Evolutionary conservation across 2,113 vertebrate genomes (phyloP).

Genomic region (Scolopax mira): DNA sequence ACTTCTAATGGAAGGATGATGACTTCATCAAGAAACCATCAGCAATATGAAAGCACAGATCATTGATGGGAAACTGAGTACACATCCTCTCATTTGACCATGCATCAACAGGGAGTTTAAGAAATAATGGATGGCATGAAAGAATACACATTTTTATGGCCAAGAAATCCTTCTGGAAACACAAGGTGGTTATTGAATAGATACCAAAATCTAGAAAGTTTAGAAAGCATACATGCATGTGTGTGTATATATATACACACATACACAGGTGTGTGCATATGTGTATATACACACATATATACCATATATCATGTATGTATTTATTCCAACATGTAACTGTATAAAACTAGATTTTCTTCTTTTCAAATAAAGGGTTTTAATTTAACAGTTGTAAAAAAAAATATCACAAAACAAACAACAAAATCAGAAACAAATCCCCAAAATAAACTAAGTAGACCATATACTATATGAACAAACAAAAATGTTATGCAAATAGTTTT

Average conservation of each 20-base stretch:
- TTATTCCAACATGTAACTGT: constrained; percentile 41
- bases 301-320: not conserved
- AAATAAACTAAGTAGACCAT: constrained; percentile 44
- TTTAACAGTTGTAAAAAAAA: constrained; percentile 58
- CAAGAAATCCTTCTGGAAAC: constrained; percentile 71
- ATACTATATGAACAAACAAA: constrained; percentile 58
- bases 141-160: constrained; percentile 41
- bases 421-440: not conserved
- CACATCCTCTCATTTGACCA: constrained; percentile 9
- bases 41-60: not conserved
- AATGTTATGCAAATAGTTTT: constrained; percentile 54
- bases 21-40: not conserved
- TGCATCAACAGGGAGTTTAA: constrained; percentile 51
- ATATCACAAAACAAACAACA: not conserved
- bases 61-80: constrained; percentile 43
- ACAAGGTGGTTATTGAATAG: constrained; percentile 49
- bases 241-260: not conserved
- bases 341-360: constrained; percentile 6
- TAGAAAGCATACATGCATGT: not conserved
- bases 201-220: constrained; percentile 22
- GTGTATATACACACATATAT: not conserved
- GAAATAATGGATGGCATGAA: constrained; percentile 33
- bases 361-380: constrained; percentile 63
- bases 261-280: not conserved
- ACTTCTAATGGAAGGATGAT: constrained; percentile 7